Base-by-base conservation (phyloP, 1,140 invertebrate genomes). In the Drosophila pandora region DNA sequence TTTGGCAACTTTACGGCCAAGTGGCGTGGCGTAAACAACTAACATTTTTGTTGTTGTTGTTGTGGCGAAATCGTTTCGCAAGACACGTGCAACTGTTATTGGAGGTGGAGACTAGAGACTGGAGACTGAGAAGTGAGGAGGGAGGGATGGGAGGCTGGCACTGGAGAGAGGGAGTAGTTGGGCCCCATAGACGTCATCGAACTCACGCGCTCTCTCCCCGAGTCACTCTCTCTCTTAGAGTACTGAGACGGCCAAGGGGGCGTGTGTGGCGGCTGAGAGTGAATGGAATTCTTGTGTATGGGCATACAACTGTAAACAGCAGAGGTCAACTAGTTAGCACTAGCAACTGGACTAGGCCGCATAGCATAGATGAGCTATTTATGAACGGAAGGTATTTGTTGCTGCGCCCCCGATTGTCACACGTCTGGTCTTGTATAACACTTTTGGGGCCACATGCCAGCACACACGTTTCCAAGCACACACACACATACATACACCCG, bases 401-500 rank as follows among this genome's bases (percentile, higher is more conserved):
- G 1, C 32, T 32, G 9, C 8, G 21, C 7, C 34, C 47, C n/a
- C 28, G n/a, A 23, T 9, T 69, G 52, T 57, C 10, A 2, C 41
- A 10, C 32, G 63, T 69, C 63, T 57, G 52, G 50, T 68, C 65
- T 56, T 69, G 63, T 70, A 70, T 70, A 70, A 70, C 67, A 70
- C 63, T 57, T 70, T 69, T 57, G 34, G 30, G 43, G 52, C 64
- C 52, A 69, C 65, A 67, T 65, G 62, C 62, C 62, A 59, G 28
- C 48, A 53, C 34, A 65, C 60, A 67, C 48, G 25, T 28, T 28
- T 28, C 5, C 25, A 28, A 28, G 25, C 5, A 28, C 25, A 6
- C 25, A 28, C 25, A 28, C 25, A 28, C 25, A 2, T 6, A 28
- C 25, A 0, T 28, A 30, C 30, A 54, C 32, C n/a, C 23, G 17